Base-by-base conservation (phyloP, 2,797 vertebrate genomes). In the Delichon dasypus region DNA sequence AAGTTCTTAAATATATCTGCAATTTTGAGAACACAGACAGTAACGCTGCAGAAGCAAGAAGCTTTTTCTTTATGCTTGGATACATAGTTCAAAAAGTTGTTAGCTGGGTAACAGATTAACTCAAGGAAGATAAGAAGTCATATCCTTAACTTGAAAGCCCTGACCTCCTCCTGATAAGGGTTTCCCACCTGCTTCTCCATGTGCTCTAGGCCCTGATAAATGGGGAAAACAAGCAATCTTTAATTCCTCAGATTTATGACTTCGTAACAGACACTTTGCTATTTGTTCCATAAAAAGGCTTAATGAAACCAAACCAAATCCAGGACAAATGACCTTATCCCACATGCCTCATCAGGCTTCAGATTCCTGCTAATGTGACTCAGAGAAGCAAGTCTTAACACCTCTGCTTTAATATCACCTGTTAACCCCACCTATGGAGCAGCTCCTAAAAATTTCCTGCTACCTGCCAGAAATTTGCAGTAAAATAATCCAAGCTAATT, bases 241-340 rank as follows among this genome's bases (percentile, higher is more conserved):
- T 6, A 10, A 48, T 67, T 79, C 60, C 64, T 58, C 23, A 23
- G 22, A 65, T 12, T 78, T 9, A 38, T 38, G 25, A 29, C 40
- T 89, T 67, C 13, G 5, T 67, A 91, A 75, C 1, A 67, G 40
- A 71, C 67, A 62, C 16, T 76, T 65, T 2, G 5, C 50, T 54
- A 51, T 67, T 40, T 71, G 51, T 53, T 85, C 68, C 27, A 13
- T 27, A 47, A 62, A 90, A 54, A 1, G 4, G 22, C 64, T 88
- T 64, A 68, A 82, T 34, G 57, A 91, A 92, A 84, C 40, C 60
- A 92, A 88, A 81, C 38, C 45, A 93, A 87, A 94, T 60, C 62
- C 91, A 94, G 93, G 89, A 95, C 83, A 91, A 91, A n/a, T 84
- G 82, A 77, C 94, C 92, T 86, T 96, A 88, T 26, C 76, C 91